phyloP scores from a whole-genome alignment of 2,888 invertebrate species.

The Trachelus troglodyta region DNA sequence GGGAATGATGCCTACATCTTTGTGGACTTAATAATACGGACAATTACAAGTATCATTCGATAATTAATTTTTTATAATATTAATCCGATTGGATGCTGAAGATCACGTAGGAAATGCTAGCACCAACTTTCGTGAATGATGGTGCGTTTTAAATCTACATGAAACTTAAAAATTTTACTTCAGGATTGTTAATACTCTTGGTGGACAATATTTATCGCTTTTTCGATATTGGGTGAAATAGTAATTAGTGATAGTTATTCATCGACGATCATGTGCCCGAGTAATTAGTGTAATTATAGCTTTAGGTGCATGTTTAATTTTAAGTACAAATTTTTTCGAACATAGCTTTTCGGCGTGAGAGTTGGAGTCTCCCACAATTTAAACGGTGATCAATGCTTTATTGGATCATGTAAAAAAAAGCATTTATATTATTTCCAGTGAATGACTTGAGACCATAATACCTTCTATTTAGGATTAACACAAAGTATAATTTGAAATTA shows the following conservation, averaged over 20 bases:
- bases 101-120: neutral
- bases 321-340: neutral
- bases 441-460: neutral
- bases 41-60: conserved; percentile 13
- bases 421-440: neutral
- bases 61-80: conserved; percentile 14
- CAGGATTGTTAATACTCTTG: neutral
- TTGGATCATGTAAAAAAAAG: neutral
- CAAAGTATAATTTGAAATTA: neutral
- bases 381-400: neutral
- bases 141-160: neutral
- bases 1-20: conserved; percentile 89
- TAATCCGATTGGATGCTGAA: neutral
- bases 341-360: neutral
- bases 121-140: neutral
- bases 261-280: neutral
- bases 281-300: neutral
- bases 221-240: neutral
- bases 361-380: neutral
- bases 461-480: neutral
- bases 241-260: neutral
- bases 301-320: neutral
- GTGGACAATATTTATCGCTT: neutral
- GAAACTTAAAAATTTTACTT: neutral
- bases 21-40: conserved; percentile 81